Evolutionary conservation across 2,797 vertebrate species (phyloP), one percentile per base, ranked within the genome.

Genomic region (Sparidentex hasta): DNA sequence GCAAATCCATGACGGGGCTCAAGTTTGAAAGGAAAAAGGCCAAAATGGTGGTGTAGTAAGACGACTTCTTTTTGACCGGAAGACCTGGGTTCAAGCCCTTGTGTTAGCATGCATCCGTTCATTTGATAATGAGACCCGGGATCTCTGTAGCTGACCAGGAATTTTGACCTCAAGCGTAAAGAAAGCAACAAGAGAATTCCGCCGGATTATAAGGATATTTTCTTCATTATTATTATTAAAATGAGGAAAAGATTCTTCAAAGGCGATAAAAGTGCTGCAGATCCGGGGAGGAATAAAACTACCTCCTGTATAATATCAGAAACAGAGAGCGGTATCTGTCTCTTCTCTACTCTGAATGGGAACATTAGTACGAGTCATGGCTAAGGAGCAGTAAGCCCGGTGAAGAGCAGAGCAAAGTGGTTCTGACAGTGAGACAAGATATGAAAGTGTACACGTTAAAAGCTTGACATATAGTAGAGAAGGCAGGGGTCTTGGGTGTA

Each of bases 21-120:
- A 12, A 1, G 8, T 71, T 64, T 92, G 80, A 88, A 90, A 88
- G 85, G 84, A 18, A 67, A 84, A 74, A 88, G 90, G 90, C 77
- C 77, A 84, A 70, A 50, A 78, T 3, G 55, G 33, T 3, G 62
- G 72, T 90, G 87, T 92, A 73, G 51, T 64, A 23, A 62, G 50
- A 61, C 63, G 48, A 48, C 8, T n/a, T 18, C 70, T 83, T 57
- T 92, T 87, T 86, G 81, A 90, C 68, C 33, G 3, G 55, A 48
- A 69, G 83, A 69, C 81, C 68, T 20, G 62, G 59, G 82, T 87
- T 90, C 86, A 88, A 88, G 79, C 61, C 29, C 77, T 29, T 55
- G 74, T 89, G 84, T 88, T 62, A 38, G 57, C 27, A 33, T 44
- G 13, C 71, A 78, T 84, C 78, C 75, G 62, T 44, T 61, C 46